Conservation (phyloP, 2,113 vertebrate species). For the Nanger granti region DNA sequence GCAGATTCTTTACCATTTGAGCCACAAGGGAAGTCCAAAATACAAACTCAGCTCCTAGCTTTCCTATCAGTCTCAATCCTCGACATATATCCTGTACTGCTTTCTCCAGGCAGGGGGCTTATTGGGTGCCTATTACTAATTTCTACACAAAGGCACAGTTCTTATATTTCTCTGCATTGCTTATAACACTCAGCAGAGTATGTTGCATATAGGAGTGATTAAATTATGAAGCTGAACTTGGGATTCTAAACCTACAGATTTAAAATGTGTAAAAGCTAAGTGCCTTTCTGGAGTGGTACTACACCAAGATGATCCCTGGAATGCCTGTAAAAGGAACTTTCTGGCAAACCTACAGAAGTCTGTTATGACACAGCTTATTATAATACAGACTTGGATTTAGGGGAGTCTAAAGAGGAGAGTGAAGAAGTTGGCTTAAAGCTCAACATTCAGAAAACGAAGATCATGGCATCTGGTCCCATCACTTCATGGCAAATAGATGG, state of each 20-base stretch:
- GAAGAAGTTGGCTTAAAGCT: too few relatives aligned
- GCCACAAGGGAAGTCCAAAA: background rate
- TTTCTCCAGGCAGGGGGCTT: background rate
- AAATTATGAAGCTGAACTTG: background rate
- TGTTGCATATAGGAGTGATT: background rate
- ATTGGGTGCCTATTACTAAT: background rate
- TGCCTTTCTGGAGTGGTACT: background rate
- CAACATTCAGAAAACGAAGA: too few relatives aligned
- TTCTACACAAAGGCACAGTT: background rate
- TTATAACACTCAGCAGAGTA: background rate
- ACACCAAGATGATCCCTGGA: background rate
- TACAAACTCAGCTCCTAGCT: background rate
- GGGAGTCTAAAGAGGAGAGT: background rate
- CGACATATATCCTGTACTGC: fast-evolving
- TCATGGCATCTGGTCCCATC: too few relatives aligned
- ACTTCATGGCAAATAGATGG: too few relatives aligned
- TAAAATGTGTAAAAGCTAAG: background rate
- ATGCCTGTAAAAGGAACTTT: background rate
- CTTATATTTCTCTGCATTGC: background rate
- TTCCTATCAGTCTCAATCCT: fast-evolving
- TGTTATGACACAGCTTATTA: background rate
- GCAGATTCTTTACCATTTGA: background rate
- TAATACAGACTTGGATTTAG: background rate
- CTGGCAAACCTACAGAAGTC: constrained; percentile 4
- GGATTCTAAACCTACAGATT: constrained; percentile 3